Base-by-base conservation (phyloP, 2,888 invertebrate species). In the Pimpla rufipes region DNA sequence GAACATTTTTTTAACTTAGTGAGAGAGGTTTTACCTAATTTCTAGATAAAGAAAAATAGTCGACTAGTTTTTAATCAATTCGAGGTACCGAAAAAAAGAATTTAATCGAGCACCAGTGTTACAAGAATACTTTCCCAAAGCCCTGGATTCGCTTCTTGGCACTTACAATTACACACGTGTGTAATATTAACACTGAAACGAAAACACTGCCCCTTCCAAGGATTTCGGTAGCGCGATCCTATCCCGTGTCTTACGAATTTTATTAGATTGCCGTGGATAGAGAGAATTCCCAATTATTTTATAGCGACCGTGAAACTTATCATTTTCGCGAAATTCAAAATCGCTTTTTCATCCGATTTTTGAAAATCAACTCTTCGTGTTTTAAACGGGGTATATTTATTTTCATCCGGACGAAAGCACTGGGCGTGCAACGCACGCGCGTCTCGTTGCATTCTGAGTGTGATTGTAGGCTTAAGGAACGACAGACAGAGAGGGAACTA, bases 371-470 rank as follows among this genome's bases (percentile, higher is more conserved):
- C 29, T 42, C 21, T 37, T 40, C 29, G 37, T 10, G n/a, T 21
- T 57, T 67, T 10, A 57, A 50, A n/a, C 13, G 64, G 10, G 13
- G 23, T 29, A n/a, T 21, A n/a, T 59, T 45, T 59, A 59, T 68
- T 59, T 74, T 18, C 47, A 50, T 64, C 42, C 21, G 57, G 55
- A 79, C 8, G 37, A 70, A 62, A 67, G 7, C 50, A 13, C 67
- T 40, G 64, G 5, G 71, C 47, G 70, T 55, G 47, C 55, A 47
- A n/a, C n/a, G n/a, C n/a, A 57, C 64, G 73, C 62, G 71, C 77
- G 77, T 55, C 52, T 78, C 77, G 87, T 89, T 90, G 89, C 87
- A 88, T 91, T 92, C 91, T 90, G 91, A 91, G 92, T 92, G 92
- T 92, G 92, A 92, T 92, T 91, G 90, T 91, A 91, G 89, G 83